These are phyloP conservation scores for Charadrius vociferus DNA, from an alignment of 2,113 vertebrate species.

Conservation along the genomic window DNA sequence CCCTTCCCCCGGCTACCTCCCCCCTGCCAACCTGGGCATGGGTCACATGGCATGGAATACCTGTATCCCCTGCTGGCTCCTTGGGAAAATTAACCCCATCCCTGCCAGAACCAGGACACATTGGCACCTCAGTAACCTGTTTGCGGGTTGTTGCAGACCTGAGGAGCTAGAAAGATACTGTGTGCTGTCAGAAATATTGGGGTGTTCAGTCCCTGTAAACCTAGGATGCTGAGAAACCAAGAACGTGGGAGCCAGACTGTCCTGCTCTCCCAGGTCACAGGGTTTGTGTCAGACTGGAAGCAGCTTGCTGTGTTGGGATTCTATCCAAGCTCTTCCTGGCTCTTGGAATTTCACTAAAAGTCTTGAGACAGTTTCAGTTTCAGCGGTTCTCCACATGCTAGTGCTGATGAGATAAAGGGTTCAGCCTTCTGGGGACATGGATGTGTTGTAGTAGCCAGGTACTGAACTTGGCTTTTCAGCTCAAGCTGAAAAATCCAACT, in stretches of 20 bases:
- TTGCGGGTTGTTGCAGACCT: background rate
- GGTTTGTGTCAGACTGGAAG: background rate
- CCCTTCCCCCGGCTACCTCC: no score
- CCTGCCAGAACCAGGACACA: no score
- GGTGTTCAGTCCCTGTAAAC: background rate
- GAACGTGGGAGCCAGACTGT: background rate
- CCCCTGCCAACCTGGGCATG: no score
- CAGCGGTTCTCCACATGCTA: background rate
- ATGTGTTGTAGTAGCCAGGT: background rate
- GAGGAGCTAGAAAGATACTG: background rate
- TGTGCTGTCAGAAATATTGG: background rate
- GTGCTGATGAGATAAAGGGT: background rate
- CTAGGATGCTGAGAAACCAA: background rate
- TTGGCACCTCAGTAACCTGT: background rate
- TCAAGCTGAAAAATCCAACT: background rate
- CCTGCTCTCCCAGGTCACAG: background rate
- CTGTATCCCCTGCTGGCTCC: no score
- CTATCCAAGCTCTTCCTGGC: background rate
- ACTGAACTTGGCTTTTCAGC: background rate
- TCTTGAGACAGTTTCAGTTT: background rate
- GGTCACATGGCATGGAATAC: no score
- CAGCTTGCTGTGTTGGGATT: background rate
- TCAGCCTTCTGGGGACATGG: accelerated
- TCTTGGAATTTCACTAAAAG: background rate
- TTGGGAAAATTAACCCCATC: no score